phyloP scores from a whole-genome alignment of 2,113 vertebrate genomes.

The Paramisgurnus dabryanus region DNA sequence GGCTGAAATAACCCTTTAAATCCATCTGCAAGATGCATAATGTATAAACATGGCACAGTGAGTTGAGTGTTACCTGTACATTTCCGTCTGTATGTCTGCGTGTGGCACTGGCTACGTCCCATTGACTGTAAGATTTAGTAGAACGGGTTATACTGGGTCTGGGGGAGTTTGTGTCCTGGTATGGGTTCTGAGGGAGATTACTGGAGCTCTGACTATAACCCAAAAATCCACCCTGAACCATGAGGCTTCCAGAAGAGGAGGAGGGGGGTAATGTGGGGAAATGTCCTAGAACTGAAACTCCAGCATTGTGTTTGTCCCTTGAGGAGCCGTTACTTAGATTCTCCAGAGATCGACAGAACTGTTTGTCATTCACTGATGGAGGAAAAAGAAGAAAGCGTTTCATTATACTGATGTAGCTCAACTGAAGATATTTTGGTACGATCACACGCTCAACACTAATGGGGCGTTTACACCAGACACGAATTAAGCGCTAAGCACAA shows the following conservation, averaged over 20 bases:
- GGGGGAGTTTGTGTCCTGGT: conserved; percentile 55
- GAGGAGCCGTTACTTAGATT: conserved; percentile 73
- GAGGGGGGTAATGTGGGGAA: conserved; percentile 62
- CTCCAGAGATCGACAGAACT: conserved; percentile 76
- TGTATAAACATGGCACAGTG: background rate
- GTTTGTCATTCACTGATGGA: conserved; percentile 58
- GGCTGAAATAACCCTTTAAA: no score
- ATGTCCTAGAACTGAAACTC: conserved; percentile 13
- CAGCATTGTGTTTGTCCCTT: conserved; percentile 33
- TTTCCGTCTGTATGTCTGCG: conserved; percentile 25
- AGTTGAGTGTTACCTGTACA: conserved; percentile 33
- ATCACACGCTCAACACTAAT: no score
- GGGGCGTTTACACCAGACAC: no score
- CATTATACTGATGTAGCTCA: no score
- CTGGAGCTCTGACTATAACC: conserved; percentile 72
- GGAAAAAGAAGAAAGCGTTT: conserved; percentile 28
- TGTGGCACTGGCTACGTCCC: conserved; percentile 64
- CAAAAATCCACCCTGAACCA: conserved; percentile 51
- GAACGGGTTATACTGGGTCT: conserved; percentile 47
- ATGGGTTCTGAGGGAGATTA: conserved; percentile 68
- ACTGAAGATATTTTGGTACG: no score
- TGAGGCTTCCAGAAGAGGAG: conserved; percentile 57
- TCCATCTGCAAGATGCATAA: no score
- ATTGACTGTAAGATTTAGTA: conserved; percentile 72
- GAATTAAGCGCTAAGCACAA: no score